phyloP scores from a whole-genome alignment of 2,797 vertebrate genomes.

The Myotis pilosus region DNA sequence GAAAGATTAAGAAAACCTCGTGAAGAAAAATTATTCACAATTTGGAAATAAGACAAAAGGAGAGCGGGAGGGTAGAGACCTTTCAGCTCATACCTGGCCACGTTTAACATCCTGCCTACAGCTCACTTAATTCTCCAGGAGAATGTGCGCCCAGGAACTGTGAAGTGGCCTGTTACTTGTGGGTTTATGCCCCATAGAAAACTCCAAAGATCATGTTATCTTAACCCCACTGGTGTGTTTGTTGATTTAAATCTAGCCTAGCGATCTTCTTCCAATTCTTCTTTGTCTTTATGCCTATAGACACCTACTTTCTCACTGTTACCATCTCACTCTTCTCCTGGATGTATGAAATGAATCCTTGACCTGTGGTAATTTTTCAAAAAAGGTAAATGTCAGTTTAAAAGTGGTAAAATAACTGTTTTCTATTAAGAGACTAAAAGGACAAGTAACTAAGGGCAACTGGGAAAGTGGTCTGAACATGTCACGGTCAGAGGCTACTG shows the following conservation, averaged over 20 bases:
- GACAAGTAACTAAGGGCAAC: background rate
- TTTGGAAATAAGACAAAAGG: background rate
- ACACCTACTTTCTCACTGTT: background rate
- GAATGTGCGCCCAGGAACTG: background rate
- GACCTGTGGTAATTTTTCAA: background rate
- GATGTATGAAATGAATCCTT: background rate
- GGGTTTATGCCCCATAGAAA: background rate
- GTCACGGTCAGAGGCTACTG: accelerated
- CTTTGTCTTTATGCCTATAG: background rate
- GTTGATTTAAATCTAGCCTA: background rate
- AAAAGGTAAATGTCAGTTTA: background rate
- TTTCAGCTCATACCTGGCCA: background rate
- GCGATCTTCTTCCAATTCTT: background rate
- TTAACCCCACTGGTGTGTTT: background rate
- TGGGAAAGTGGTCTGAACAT: accelerated
- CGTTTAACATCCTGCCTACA: background rate
- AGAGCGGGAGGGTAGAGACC: too few relatives aligned
- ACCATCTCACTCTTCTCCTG: background rate
- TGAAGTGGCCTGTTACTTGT: background rate
- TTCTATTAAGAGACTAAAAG: background rate
- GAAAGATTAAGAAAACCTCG: background rate
- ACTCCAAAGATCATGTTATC: background rate
- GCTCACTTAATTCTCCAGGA: background rate
- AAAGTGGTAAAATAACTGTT: background rate
- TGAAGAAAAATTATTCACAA: background rate